A percentile compares a stretch with the other conserved stretches of the same genome.
Evolutionary conservation across 2,888 invertebrate genomes (phyloP).

Genomic region (Apamea anceps): DNA sequence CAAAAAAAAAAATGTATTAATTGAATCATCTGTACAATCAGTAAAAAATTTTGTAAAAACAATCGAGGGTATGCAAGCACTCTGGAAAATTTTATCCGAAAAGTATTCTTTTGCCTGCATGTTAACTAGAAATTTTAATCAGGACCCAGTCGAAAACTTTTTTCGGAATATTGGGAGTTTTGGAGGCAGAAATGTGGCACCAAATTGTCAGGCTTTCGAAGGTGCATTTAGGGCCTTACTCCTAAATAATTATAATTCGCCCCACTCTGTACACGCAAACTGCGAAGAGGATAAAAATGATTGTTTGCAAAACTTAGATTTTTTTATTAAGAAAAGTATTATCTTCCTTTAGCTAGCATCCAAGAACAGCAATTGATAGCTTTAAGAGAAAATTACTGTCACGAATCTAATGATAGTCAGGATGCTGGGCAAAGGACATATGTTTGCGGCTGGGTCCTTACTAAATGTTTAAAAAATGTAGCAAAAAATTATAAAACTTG

Average conservation of each 20-base stretch:
- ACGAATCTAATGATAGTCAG: no score
- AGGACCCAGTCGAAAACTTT: background rate
- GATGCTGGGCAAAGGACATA: no score
- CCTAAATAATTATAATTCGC: constrained; percentile 4
- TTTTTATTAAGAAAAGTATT: background rate
- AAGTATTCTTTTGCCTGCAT: constrained; percentile 18
- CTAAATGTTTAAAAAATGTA: no score
- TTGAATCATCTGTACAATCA: background rate
- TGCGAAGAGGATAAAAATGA: background rate
- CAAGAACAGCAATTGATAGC: no score
- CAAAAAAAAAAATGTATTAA: background rate
- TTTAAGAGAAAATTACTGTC: no score
- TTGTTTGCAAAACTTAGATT: constrained; percentile 1
- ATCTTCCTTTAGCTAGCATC: background rate
- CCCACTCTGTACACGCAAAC: background rate
- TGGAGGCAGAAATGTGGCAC: constrained; percentile 1
- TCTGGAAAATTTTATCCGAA: constrained; percentile 8
- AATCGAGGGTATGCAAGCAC: constrained; percentile 7
- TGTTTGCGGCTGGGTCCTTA: no score
- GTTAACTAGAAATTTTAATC: background rate
- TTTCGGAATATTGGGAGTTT: constrained; percentile 8
- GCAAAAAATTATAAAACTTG: no score
- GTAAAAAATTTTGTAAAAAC: constrained; percentile 8
- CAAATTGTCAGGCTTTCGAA: constrained; percentile 7
- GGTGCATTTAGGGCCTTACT: constrained; percentile 12